phyloP scores from a whole-genome alignment of 2,113 vertebrate genomes.

The Choloepus hoffmanni region DNA sequence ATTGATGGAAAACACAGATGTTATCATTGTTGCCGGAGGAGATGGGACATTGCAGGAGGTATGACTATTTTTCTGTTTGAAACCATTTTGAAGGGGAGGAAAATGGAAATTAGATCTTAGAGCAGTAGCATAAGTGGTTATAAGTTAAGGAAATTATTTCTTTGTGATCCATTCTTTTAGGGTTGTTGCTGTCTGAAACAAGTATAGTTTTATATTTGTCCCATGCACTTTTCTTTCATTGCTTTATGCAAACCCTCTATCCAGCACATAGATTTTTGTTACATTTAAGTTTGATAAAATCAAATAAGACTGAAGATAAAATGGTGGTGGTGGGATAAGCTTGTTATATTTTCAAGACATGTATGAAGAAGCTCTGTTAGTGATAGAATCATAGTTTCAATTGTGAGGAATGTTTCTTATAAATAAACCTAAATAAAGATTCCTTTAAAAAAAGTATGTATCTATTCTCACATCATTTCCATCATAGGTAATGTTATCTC shows the following conservation, averaged over 20 bases:
- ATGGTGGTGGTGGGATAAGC: not conserved
- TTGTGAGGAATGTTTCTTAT: not conserved
- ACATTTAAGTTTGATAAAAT: not conserved
- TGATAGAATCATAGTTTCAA: not conserved
- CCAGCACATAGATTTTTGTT: not conserved
- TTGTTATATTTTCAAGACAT: not conserved
- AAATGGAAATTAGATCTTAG: not conserved
- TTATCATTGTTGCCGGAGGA: constrained; percentile 97
- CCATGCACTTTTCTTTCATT: not conserved
- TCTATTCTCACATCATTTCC: not conserved
- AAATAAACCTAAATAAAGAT: not conserved
- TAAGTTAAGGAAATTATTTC: not conserved
- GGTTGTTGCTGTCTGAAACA: not conserved
- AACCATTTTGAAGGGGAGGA: not conserved
- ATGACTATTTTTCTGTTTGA: not conserved
- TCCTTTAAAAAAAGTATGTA: not conserved
- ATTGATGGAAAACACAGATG: constrained; percentile 94
- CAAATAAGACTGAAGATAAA: not conserved
- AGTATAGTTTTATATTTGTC: not conserved
- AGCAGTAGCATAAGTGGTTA: not conserved
- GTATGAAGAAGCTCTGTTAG: not conserved
- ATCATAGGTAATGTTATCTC: not conserved
- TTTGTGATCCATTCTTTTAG: not conserved
- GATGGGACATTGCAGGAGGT: constrained; percentile 98
- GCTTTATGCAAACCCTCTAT: not conserved